Conservation (phyloP, 2,888 invertebrate genomes). For the Helleia helle region DNA sequence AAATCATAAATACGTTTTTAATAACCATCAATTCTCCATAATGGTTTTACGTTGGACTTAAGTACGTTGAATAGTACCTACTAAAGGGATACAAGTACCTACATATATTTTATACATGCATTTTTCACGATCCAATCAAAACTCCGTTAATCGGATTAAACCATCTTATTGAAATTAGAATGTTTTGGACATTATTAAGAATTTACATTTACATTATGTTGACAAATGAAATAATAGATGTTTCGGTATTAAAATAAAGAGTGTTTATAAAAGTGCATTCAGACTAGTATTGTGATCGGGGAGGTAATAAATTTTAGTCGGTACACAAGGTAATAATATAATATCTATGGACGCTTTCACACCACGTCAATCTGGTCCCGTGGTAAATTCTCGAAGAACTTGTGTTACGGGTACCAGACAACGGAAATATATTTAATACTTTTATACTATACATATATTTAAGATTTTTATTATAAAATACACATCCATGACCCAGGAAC, state of each 20-base stretch:
- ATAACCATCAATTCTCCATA: background rate
- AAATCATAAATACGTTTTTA: background rate
- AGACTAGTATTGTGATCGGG: constrained; percentile 35
- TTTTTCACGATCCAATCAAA: constrained; percentile 7
- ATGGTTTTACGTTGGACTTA: background rate
- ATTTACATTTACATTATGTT: background rate
- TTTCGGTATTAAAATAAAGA: background rate
- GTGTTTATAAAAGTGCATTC: constrained; percentile 29
- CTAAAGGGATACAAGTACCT: background rate
- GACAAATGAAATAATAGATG: constrained; percentile 3
- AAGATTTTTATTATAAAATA: too few relatives aligned
- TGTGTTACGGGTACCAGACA: too few relatives aligned
- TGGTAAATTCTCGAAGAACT: too few relatives aligned
- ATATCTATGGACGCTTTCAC: too few relatives aligned
- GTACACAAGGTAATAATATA: too few relatives aligned
- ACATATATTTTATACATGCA: background rate
- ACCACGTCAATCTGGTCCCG: too few relatives aligned
- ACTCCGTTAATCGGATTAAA: constrained; percentile 5
- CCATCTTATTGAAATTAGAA: constrained; percentile 2
- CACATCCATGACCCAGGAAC: too few relatives aligned
- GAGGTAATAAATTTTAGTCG: constrained; percentile 38
- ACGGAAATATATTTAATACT: too few relatives aligned
- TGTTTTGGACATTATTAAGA: constrained; percentile 7
- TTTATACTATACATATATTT: too few relatives aligned
- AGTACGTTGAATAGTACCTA: background rate